A percentile compares a stretch with the other conserved stretches of the same genome.
Evolutionary conservation across 2,797 vertebrate genomes (phyloP).

Genomic region (Chelonia mydas): DNA sequence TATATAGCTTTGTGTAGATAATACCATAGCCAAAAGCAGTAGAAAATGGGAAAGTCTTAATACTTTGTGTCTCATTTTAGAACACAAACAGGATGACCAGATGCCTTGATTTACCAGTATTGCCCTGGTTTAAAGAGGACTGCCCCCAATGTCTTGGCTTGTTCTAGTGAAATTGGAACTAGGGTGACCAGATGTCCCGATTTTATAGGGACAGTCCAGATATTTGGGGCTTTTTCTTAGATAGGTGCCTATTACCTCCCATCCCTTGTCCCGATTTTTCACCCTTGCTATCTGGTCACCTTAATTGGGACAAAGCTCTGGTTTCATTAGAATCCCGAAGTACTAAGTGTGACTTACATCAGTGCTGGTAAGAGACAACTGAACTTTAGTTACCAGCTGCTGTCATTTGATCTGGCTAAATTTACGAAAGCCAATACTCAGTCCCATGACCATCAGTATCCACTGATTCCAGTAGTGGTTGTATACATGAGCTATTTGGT

Average conservation of each 20-base stretch:
- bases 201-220: no score
- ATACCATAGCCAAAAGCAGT: background rate
- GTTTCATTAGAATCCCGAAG: background rate
- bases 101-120: background rate
- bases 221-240: no score
- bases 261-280: no score
- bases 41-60: background rate
- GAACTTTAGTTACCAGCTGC: background rate
- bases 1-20: constrained; percentile 46
- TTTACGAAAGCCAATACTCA: accelerated
- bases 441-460: accelerated
- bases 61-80: background rate
- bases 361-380: background rate
- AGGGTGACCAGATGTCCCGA: no score
- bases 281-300: no score
- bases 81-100: background rate
- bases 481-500: accelerated
- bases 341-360: background rate
- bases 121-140: accelerated
- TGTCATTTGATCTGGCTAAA: background rate
- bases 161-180: background rate
- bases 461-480: background rate
- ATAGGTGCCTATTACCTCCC: no score
- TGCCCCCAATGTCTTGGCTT: accelerated
- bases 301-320: background rate